Base-by-base conservation (phyloP, 2,113 vertebrate genomes). In the Menura novaehollandiae region DNA sequence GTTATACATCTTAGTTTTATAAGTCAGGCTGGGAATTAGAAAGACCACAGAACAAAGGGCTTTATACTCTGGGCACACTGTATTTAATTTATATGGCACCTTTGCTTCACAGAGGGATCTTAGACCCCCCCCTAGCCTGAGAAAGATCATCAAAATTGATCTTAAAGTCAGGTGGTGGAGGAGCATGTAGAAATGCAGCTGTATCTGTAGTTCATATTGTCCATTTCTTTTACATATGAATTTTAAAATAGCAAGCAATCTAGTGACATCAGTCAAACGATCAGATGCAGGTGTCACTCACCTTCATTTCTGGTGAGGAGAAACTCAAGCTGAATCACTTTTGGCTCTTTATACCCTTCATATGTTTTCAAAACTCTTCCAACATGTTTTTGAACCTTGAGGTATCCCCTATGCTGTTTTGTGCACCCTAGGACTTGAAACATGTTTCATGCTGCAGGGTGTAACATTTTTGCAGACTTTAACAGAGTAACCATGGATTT, bases 1-100 rank as follows among this genome's bases (percentile, higher is more conserved):
- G 15, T 96, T 97, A 95, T 75, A 95, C 66, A 73, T 96, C 93
- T 95, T 91, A 85, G 93, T 96, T 98, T 98, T 96, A 32, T 97
- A 95, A 97, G 95, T 97, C 97, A 93, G 74, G 49, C 93, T 96
- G 97, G 92, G 86, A 94, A 89, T 95, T 86, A 94, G 93, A 95
- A 97, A 98, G 95, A 92, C 91, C 28, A 63, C 94, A 96, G 94
- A 88, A 91, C 87, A 96, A 95, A 97, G 83, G 88, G 85, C 94
- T 97, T 97, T 95, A 47, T 97, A 79, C 88, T 89, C 92, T 74
- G 44, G 85, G 60, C 15, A 7, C 88, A 19, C 79, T 73, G 83
- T 77, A 93, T 93, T 96, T 88, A 88, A 17, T 76, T 95, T 94
- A 33, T 94, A 23, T 85, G 88, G 90, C 69, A 87, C 91, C 74